Base-by-base conservation (phyloP, 1,140 invertebrate genomes). In the Zaprionus davidi region DNA sequence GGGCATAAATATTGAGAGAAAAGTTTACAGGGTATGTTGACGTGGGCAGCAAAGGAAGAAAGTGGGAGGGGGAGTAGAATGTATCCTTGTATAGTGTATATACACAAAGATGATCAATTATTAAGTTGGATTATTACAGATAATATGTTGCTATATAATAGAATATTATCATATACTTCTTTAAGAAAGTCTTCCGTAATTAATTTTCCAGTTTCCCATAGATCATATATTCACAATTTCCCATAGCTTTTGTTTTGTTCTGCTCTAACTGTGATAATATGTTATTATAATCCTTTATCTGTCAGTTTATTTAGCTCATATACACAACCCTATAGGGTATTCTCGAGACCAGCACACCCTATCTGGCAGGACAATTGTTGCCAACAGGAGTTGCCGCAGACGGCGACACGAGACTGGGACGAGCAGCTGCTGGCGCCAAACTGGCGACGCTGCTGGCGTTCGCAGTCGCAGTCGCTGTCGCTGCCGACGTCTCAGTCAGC, bases 381-480 rank as follows among this genome's bases (percentile, higher is more conserved):
- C 76, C 81, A 80, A 80, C 66, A 69, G 85, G 63, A 79, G 58
- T 63, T 46, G 64, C 44, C 73, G 51, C 69, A 79, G 75, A 68
- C 71, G 64, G 65, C 38, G 51, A 49, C 46, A 9, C 2, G 38
- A 68, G 64, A 49, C 46, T 51, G 62, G 9, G 59, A 36, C 28
- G 36, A 55, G 51, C 28, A 71, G 41, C 41, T n/a, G 53, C 44
- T 65, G 76, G 76, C 85, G 85, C 86, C 85, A 85, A 34, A 55
- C 55, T 53, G 85, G 51, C 85, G 84, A 12, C 84, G 46, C 26
- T 44, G 73, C 31, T 71, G 59, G 41, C 64, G 58, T 22, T 6
- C 51, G 57, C 26, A n/a, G 56, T 65, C 46, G 58, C 49, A 15
- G 41, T 65, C 38, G 66, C n/a, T 12, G 49, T 49, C 9, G 41